Conservation (phyloP, 2,888 invertebrate genomes). For the Oeneis ivallda region DNA sequence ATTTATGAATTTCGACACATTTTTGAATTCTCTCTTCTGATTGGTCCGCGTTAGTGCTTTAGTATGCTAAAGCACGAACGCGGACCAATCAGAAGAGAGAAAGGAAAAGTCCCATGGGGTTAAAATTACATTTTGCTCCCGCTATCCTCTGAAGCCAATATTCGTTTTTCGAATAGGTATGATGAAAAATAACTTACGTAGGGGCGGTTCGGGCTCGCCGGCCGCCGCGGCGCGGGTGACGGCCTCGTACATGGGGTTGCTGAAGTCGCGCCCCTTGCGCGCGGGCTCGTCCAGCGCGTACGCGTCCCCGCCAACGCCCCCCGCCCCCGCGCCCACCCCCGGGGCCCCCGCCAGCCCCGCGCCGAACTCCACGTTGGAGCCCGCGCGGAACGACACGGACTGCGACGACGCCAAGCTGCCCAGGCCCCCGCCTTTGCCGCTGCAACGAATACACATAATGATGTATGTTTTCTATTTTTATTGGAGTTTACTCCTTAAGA, state of each 20-base stretch:
- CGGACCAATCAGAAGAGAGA: too few relatives aligned
- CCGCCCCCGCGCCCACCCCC: constrained; percentile 61
- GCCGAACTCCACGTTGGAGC: constrained; percentile 95
- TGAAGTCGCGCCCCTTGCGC: constrained; percentile 94
- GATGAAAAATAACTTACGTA: constrained; percentile 62
- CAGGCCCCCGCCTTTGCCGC: constrained; percentile 90
- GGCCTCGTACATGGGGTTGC: constrained; percentile 99
- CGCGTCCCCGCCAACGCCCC: constrained; percentile 85
- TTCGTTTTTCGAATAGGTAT: too few relatives aligned
- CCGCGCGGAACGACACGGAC: constrained; percentile 95
- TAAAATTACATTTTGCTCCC: too few relatives aligned
- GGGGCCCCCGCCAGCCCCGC: constrained; percentile 44
- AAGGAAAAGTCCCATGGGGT: too few relatives aligned
- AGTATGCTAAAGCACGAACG: too few relatives aligned
- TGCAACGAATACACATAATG: constrained; percentile 50
- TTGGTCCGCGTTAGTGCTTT: too few relatives aligned
- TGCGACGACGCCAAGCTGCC: constrained; percentile 92
- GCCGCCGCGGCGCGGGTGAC: constrained; percentile 84
- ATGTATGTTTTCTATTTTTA: not conserved
- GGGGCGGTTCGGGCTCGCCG: constrained; percentile 57
- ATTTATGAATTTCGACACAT: too few relatives aligned
- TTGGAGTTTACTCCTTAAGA: too few relatives aligned
- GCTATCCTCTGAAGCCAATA: too few relatives aligned
- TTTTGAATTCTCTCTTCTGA: too few relatives aligned
- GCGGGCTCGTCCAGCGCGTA: constrained; percentile 87